Base-by-base conservation (phyloP, 2,888 invertebrate genomes). In the Abscondita cerata region DNA sequence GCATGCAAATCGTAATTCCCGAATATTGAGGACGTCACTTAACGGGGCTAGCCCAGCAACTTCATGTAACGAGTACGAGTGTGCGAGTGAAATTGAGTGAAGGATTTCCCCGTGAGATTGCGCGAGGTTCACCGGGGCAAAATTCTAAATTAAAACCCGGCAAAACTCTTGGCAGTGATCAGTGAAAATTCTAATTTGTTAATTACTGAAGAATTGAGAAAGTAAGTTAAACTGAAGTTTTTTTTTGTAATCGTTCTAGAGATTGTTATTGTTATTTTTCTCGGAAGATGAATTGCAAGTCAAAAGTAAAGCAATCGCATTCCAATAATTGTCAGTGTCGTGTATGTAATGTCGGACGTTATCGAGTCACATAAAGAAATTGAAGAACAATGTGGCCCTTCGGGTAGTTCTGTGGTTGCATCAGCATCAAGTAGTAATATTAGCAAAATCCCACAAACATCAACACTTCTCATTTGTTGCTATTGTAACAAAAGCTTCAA, bases 401-500 rank as follows among this genome's bases (percentile, higher is more conserved):
- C 20, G 15, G n/a, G 15, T 11, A 36, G 12, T 20, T 12, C 40
- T 0, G 9, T 11, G 20, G 3, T 33, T 12, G 13, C 33, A 25
- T 18, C 15, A 34, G 33, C 57, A 25, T 58, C 57, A 38, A 58
- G 40, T 15, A 57, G 52, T 44, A 12, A 15, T 15, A 15, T 44
- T 15, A 40, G 25, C 18, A n/a, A 19, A 18, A 53, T 13, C 12
- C 11, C 20, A 19, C 31, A 48, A 16, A 72, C 72, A 66, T 56
- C 62, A 4, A 3, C 44, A 8, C 19, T 18, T 18, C 67, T 78
- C 65, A 68, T 65, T 6, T 80, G 80, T 57, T 62, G 66, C 8
- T 72, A 75, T 55, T 80, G 80, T 66, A 68, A 68, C 8, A 80
- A 80, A 70, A 68, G 51, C 6, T 80, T 80, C 61, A 72, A 70